These are phyloP conservation scores for Leucozona laternaria DNA, from an alignment of 2,888 invertebrate species.

Conservation along the genomic window DNA sequence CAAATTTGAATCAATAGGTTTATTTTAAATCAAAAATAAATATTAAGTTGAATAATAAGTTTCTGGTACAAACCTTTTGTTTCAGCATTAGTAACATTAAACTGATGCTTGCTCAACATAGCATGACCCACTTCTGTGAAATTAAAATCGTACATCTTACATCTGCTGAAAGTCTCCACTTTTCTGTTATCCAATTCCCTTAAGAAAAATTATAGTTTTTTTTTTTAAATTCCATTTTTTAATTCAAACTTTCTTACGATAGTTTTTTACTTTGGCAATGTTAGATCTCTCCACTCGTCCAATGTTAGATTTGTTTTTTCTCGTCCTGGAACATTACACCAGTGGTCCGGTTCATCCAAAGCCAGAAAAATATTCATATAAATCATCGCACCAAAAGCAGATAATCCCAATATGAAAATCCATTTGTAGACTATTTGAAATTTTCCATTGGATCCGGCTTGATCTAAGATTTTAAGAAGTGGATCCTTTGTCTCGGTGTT, in stretches of 20 bases:
- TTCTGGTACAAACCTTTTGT: constrained; percentile 22
- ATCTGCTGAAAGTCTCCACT: constrained; percentile 82
- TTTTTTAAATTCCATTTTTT: background rate
- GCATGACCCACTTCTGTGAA: constrained; percentile 77
- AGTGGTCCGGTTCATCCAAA: constrained; percentile 85
- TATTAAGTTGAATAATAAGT: background rate
- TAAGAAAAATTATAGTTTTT: background rate
- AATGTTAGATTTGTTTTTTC: constrained; percentile 84
- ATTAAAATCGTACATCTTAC: constrained; percentile 84
- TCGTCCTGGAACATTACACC: constrained; percentile 85
- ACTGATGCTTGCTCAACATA: background rate
- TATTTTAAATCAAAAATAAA: background rate
- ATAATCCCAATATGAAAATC: constrained; percentile 84
- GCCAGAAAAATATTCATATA: constrained; percentile 85
- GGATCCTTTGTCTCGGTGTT: constrained; percentile 78
- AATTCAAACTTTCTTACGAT: background rate
- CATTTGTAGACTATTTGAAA: constrained; percentile 85
- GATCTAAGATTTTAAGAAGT: constrained; percentile 85
- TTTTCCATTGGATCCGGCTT: constrained; percentile 85
- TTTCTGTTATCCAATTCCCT: constrained; percentile 83
- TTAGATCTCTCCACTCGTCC: constrained; percentile 85
- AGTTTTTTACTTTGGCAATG: constrained; percentile 84
- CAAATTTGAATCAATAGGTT: too few species aligned
- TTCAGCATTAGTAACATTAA: background rate
- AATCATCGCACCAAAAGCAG: constrained; percentile 84